Base-by-base conservation (phyloP, 1,140 invertebrate species). In the Diabrotica undecimpunctata region DNA sequence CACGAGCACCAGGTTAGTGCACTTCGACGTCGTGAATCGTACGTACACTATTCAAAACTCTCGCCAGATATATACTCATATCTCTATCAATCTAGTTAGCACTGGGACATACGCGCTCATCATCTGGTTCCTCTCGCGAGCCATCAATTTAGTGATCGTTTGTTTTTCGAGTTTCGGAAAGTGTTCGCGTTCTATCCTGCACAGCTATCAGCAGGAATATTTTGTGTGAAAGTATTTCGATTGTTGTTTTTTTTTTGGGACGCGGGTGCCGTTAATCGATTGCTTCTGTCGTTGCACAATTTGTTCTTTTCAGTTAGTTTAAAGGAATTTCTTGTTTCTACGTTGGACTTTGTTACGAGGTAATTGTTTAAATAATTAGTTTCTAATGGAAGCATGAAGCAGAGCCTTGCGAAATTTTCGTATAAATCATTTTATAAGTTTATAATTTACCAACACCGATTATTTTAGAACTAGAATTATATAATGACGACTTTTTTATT, bases 1-100 rank as follows among this genome's bases (percentile, higher is more conserved):
- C n/a, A 10, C 41, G 41, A 57, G 14, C 58, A 61, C 57, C 66
- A 67, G 66, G 66, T 68, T 68, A 68, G 66, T 68, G 66, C 66
- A 68, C 55, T 57, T 57, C 54, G 54, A 35, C 25, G 36, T 55
- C 55, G 35, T 37, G 55, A 37, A 37, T 7, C 25, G 25, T 7
- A 55, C 54, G 11, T 10, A 46, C 54, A 55, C 13, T 60, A 53
- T 58, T 36, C 9, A 54, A 54, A 13, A 54, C 9, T 9, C 54
- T 35, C 13, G 41, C 41, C 41, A n/a, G 54, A 55, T 25, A 55
- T 14, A 14, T 14, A 55, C 54, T 6, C n/a, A 55, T 36, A 14
- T 25, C 13, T 14, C 9, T 55, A 55, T 36, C 54, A 55, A 55
- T 36, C 54, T 36, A 55, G 54, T 13, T 12, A 25, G 59, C 37